Evolutionary conservation across 2,888 invertebrate genomes (phyloP).

Genomic region (Andrena marginata): DNA sequence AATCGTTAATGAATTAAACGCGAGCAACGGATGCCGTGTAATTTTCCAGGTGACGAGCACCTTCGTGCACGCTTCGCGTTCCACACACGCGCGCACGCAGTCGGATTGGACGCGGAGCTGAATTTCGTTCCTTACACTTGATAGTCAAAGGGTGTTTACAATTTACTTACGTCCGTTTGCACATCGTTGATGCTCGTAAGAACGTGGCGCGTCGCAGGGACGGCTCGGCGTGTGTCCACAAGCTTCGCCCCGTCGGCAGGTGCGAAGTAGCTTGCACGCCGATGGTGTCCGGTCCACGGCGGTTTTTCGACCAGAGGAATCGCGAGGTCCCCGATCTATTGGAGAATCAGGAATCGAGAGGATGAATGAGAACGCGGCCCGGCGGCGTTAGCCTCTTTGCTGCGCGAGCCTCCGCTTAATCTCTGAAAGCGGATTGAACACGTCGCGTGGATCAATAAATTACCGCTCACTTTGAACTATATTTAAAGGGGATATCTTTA

Average conservation of each 20-base stretch:
- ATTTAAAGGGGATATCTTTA: constrained; percentile 58
- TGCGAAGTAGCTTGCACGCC: constrained; percentile 4
- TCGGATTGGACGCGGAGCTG: constrained; percentile 31
- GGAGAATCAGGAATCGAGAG: background rate
- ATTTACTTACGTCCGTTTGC: constrained; percentile 61
- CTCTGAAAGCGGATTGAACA: constrained; percentile 52
- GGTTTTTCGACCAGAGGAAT: background rate
- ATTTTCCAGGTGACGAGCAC: constrained; percentile 50
- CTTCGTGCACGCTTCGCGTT: background rate
- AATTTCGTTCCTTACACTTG: constrained; percentile 57
- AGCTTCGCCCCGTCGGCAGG: background rate
- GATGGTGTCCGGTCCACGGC: background rate
- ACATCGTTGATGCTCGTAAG: constrained; percentile 36
- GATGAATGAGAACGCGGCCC: background rate
- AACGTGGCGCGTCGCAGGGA: constrained; percentile 6
- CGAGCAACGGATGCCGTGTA: constrained; percentile 12
- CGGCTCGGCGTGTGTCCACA: constrained; percentile 12
- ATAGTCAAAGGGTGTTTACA: constrained; percentile 66
- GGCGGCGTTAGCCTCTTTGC: constrained; percentile 27
- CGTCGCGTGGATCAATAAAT: constrained; percentile 59
- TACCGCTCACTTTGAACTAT: constrained; percentile 61
- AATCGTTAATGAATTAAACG: constrained; percentile 52
- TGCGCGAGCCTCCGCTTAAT: constrained; percentile 48
- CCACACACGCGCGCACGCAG: background rate
- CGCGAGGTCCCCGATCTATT: background rate